A percentile compares a stretch with the other conserved stretches of the same genome.
phyloP scores from a whole-genome alignment of 2,113 vertebrate species.

The Odocoileus virginianus region DNA sequence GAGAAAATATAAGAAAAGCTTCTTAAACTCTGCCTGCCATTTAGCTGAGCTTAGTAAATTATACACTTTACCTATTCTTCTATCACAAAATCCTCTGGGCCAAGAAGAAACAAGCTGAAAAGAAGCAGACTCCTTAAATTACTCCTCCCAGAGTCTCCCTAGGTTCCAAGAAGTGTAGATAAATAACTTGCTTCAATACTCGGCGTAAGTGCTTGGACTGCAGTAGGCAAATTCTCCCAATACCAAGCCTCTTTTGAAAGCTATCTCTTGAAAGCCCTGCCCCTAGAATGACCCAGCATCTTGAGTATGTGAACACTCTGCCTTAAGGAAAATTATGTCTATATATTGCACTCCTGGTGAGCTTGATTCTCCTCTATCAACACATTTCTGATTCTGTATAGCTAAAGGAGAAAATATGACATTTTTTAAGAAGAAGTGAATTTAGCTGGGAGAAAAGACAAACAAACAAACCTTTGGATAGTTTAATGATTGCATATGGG shows the following conservation, averaged over 20 bases:
- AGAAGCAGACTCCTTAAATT: neutral
- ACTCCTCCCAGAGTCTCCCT: neutral
- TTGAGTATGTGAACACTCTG: neutral
- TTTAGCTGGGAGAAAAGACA: neutral
- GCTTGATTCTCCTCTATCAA: neutral
- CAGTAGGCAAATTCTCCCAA: neutral
- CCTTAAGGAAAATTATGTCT: neutral
- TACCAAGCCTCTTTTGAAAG: neutral
- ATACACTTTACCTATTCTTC: neutral
- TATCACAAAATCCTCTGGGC: neutral
- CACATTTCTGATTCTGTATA: neutral
- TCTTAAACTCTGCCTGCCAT: neutral
- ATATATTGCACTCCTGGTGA: neutral
- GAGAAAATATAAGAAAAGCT: neutral
- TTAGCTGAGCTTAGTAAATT: neutral
- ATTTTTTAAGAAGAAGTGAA: neutral
- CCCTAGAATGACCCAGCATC: neutral
- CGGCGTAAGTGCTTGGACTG: neutral
- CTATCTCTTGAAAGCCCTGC: too few species aligned
- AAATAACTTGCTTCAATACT: neutral
- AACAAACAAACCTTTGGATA: neutral
- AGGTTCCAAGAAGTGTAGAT: neutral
- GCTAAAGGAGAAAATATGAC: neutral
- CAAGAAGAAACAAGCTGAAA: neutral
- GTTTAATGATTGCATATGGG: neutral